phyloP scores from a whole-genome alignment of 1,140 invertebrate genomes.

The Aphelenchoides fujianensis region DNA sequence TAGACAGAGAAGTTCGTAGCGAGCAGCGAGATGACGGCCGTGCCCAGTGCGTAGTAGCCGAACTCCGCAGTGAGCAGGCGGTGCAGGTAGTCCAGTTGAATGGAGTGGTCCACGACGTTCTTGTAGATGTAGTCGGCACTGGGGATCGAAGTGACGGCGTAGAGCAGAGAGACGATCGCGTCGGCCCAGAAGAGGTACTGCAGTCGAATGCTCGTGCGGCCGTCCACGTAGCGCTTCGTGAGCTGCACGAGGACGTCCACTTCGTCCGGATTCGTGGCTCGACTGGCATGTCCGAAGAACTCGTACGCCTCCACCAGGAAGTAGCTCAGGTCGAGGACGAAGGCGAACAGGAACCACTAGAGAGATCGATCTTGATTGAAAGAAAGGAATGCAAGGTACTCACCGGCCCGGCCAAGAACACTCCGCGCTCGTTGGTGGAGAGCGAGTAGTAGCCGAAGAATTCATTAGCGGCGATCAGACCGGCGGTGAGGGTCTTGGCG shows the following conservation, averaged over 20 bases:
- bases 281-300: not conserved
- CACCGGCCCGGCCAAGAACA: not conserved
- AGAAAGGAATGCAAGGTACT: not conserved
- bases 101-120: conserved; percentile 12
- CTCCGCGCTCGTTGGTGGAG: conserved; percentile 3
- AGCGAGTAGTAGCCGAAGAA: not conserved
- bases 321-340: conserved; percentile 5
- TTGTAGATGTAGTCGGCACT: conserved; percentile 9
- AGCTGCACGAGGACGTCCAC: not conserved
- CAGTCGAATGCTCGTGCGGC: not conserved
- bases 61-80: conserved; percentile 12
- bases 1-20: conserved; percentile 11
- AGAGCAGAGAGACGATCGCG: conserved; percentile 1
- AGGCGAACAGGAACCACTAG: not conserved
- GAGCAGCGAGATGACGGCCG: conserved; percentile 4
- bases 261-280: not conserved
- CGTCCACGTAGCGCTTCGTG: not conserved
- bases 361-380: not conserved
- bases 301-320: not conserved
- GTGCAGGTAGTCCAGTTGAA: conserved; percentile 18
- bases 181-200: conserved; percentile 11
- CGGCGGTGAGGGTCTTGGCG: conserved; percentile 11
- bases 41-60: conserved; percentile 17
- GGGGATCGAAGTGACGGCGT: conserved; percentile 3
- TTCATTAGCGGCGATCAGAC: not conserved